Percentiles rank a stretch among this genome's conserved stretches.
Evolutionary conservation across 1,140 invertebrate genomes (phyloP).

Genomic region (Caerostris darwini): DNA sequence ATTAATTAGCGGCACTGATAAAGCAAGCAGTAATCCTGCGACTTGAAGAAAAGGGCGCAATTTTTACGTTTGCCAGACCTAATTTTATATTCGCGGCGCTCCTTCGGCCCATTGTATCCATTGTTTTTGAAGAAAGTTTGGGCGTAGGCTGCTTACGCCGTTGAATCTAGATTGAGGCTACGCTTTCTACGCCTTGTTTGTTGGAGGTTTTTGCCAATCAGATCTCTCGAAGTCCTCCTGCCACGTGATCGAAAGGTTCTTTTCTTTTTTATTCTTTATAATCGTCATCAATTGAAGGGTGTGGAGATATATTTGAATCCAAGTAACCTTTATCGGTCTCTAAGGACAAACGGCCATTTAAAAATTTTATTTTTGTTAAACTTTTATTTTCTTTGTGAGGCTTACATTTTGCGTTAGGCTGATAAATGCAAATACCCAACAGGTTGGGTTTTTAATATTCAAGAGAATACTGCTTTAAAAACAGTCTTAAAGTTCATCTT

Average conservation of each 20-base stretch:
- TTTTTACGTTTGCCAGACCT: constrained; percentile 7
- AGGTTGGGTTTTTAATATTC: neutral
- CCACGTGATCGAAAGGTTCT: neutral
- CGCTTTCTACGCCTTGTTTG: neutral
- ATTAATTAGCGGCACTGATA: constrained; percentile 18
- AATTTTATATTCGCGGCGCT: constrained; percentile 61
- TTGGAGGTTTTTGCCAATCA: constrained; percentile 24
- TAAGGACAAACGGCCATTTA: neutral
- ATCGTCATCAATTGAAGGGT: neutral
- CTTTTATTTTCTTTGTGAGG: neutral
- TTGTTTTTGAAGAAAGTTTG: constrained; percentile 31
- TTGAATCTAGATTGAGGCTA: constrained; percentile 56
- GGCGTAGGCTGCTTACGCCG: constrained; percentile 10
- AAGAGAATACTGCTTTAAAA: neutral
- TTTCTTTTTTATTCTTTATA: neutral
- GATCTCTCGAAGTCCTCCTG: neutral
- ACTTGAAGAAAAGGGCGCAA: neutral
- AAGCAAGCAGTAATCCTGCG: neutral
- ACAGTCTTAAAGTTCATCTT: neutral
- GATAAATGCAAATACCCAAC: too few species aligned
- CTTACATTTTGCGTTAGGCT: too few species aligned
- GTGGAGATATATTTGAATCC: neutral
- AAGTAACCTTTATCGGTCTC: constrained; percentile 19
- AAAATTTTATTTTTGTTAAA: constrained; percentile 6
- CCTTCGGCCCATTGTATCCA: constrained; percentile 27